Percentiles rank a stretch among this genome's conserved stretches.
These are phyloP conservation scores for Cuculus canorus DNA, from an alignment of 2,797 vertebrate genomes.

Conservation along the genomic window DNA sequence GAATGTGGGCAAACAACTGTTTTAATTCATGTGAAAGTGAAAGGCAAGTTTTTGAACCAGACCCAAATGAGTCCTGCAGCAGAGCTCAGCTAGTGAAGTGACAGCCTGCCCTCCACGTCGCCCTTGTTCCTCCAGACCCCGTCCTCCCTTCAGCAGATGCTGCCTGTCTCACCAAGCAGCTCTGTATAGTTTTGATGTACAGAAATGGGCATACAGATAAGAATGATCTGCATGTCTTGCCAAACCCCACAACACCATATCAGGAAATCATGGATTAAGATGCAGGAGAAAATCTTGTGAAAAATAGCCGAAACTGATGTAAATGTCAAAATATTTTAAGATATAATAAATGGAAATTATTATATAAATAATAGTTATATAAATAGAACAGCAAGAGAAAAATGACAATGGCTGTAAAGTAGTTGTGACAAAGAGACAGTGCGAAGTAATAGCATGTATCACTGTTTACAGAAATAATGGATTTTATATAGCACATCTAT, in stretches of 20 bases:
- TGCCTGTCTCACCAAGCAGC: neutral
- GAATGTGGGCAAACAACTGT: neutral
- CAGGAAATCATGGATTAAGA: conserved; percentile 6
- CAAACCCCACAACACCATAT: neutral
- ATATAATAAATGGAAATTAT: neutral
- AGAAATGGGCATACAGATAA: neutral
- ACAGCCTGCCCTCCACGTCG: neutral
- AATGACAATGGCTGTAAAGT: neutral
- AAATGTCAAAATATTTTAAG: conserved; percentile 25
- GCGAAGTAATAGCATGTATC: conserved; percentile 28
- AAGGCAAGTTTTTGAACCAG: neutral
- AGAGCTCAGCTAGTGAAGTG: neutral
- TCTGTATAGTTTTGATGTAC: neutral
- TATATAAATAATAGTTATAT: neutral
- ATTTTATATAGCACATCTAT: conserved; percentile 45
- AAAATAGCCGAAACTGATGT: conserved; percentile 34
- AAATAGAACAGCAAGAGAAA: conserved; percentile 20
- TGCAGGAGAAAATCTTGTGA: neutral
- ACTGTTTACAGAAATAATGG: conserved; percentile 51
- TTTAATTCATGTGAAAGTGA: neutral
- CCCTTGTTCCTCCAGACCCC: neutral
- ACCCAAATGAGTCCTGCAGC: neutral
- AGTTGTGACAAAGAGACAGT: conserved; percentile 28
- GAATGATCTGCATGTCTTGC: neutral
- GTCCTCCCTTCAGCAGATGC: neutral